Evolutionary conservation across 1,140 invertebrate species (phyloP).

Genomic region (Drosophila saltans): DNA sequence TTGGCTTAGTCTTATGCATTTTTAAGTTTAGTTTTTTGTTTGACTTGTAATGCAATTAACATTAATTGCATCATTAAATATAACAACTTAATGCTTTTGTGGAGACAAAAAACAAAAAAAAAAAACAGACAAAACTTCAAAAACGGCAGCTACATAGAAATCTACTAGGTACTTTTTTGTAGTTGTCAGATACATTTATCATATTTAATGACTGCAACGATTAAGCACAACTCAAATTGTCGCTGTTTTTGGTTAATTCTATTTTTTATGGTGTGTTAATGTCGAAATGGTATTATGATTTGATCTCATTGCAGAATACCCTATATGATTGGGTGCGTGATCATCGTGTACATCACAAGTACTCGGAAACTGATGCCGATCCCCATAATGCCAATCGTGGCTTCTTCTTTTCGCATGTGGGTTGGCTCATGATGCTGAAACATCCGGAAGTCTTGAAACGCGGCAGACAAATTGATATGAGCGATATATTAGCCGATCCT

Average conservation of each 20-base stretch:
- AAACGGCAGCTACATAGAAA: too few species aligned
- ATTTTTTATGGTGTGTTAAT: constrained; percentile 43
- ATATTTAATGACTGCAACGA: constrained; percentile 66
- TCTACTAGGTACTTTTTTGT: constrained; percentile 51
- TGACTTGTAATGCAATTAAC: constrained; percentile 66
- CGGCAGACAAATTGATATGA: constrained; percentile 90
- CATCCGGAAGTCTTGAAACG: constrained; percentile 91
- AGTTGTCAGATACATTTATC: constrained; percentile 70
- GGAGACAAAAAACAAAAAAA: too few species aligned
- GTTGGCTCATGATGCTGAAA: constrained; percentile 94
- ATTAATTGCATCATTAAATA: constrained; percentile 78
- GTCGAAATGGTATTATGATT: constrained; percentile 12
- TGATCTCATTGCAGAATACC: constrained; percentile 84
- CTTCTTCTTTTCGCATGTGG: constrained; percentile 96
- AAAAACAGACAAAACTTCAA: too few species aligned
- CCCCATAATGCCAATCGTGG: constrained; percentile 94
- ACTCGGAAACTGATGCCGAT: constrained; percentile 94
- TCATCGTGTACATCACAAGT: constrained; percentile 95
- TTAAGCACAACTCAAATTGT: constrained; percentile 43
- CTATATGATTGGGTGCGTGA: constrained; percentile 90
- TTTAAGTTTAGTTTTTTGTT: constrained; percentile 12
- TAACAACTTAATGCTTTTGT: constrained; percentile 70
- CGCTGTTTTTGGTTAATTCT: neutral
- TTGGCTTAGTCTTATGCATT: neutral
- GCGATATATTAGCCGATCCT: constrained; percentile 90